These are phyloP conservation scores for Drosophila athabasca DNA, from an alignment of 1,140 invertebrate species.

Conservation along the genomic window DNA sequence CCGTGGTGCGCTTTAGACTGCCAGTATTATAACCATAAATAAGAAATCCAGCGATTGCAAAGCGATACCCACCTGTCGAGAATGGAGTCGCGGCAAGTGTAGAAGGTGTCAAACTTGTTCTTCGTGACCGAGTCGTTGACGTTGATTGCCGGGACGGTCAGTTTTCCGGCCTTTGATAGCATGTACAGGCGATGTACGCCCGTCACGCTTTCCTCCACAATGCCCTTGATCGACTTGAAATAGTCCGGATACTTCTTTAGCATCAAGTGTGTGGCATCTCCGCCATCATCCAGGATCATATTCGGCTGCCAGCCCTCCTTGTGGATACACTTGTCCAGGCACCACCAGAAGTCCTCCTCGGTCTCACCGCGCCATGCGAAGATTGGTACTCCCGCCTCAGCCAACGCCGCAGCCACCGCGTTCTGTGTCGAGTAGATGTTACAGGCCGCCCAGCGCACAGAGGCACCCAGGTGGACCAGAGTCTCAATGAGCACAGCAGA, in stretches of 20 bases:
- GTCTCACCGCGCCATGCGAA: conserved; percentile 98
- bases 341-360: conserved; percentile 99
- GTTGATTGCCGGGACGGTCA: conserved; percentile 98
- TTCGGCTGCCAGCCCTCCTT: conserved; percentile 94
- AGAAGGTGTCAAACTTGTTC: conserved; percentile 96
- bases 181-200: conserved; percentile 99
- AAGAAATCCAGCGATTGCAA: background rate
- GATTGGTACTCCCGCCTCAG: conserved; percentile 93
- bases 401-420: conserved; percentile 97
- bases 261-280: conserved; percentile 98
- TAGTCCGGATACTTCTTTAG: conserved; percentile 97
- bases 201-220: conserved; percentile 98
- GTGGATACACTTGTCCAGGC: conserved; percentile 96
- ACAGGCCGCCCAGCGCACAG: conserved; percentile 97
- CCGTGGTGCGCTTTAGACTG: conserved; percentile 94
- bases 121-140: conserved; percentile 99
- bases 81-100: conserved; percentile 74
- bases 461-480: conserved; percentile 93
- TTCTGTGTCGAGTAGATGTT: conserved; percentile 99
- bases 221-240: conserved; percentile 97
- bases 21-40: background rate
- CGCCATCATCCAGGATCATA: conserved; percentile 98
- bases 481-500: conserved; percentile 98
- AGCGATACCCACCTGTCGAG: conserved; percentile 67
- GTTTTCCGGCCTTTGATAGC: conserved; percentile 95